Base-by-base conservation (phyloP, 2,113 vertebrate species). In the Fregata magnificens region DNA sequence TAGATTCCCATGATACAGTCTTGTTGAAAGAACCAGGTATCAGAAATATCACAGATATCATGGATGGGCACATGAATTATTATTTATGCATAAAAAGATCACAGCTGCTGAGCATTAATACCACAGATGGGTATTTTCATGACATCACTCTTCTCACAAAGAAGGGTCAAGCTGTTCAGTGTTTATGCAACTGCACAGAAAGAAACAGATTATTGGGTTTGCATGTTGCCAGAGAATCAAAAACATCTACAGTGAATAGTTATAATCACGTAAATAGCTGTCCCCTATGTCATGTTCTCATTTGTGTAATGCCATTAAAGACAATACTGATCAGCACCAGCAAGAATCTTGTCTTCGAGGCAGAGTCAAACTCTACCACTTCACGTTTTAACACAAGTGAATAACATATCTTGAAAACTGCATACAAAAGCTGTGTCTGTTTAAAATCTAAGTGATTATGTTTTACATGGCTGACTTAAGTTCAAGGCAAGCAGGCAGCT, bases 41-140 rank as follows among this genome's bases (percentile, higher is more conserved):
- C 22, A 70, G 59, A 92, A 85, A 29, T 13, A 72, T 6, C 32
- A 5, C 21, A 65, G 49, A 8, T 73, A 50, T 5, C 49, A 53
- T 0, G 0, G 63, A 89, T 58, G 9, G n/a, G 19, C 36, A 55
- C 40, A 25, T 8, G 5, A 78, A 38, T 28, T 62, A 78, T 69
- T 81, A 45, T 55, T 92, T 92, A 59, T 65, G 58, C n/a, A 73
- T 20, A 55, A 53, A 59, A 58, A 36, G 19, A 69, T 29, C 40
- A 20, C 70, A 85, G 79, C 65, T 94, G 89, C 82, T 96, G 69
- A 73, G 32, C 34, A 88, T 93, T 82, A 84, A 92, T 59, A 81
- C n/a, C 61, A 53, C 59, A 77, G 82, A 84, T 45, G 58, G 69
- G 19, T 50, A 93, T 82, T 78, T 77, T 82, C 32, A 84, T 81